Conservation (phyloP, 1,140 invertebrate genomes). For the Nylanderia fulva region DNA sequence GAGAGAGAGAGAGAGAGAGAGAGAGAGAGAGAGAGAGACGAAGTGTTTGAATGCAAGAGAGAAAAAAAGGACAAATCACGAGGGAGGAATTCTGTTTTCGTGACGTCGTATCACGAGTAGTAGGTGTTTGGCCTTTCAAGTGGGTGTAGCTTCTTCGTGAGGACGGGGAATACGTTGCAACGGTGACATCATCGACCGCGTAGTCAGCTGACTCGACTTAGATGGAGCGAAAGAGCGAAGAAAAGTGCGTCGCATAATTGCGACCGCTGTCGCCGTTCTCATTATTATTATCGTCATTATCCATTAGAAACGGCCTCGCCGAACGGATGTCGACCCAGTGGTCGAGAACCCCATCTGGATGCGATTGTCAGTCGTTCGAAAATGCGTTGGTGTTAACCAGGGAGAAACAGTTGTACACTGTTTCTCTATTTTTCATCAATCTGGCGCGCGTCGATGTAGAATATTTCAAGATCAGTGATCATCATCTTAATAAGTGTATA, state of each 20-base stretch:
- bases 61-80: slow-evolving; percentile 28
- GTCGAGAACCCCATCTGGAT: slow-evolving; percentile 20
- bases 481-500: too few species aligned
- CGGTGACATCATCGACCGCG: slow-evolving; percentile 83
- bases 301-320: slow-evolving; percentile 68
- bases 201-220: slow-evolving; percentile 85
- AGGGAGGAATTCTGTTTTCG: slow-evolving; percentile 67
- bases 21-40: too few species aligned
- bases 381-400: slow-evolving; percentile 53
- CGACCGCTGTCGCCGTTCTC: slow-evolving; percentile 48
- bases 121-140: slow-evolving; percentile 74
- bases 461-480: background rate
- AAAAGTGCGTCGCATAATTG: slow-evolving; percentile 72
- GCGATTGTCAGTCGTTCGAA: slow-evolving; percentile 10
- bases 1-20: too few species aligned
- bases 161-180: slow-evolving; percentile 76
- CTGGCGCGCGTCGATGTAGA: background rate
- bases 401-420: slow-evolving; percentile 1
- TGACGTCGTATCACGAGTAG: slow-evolving; percentile 72
- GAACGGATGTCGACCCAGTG: slow-evolving; percentile 65
- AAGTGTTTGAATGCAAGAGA: background rate
- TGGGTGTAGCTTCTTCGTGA: slow-evolving; percentile 77
- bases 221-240: slow-evolving; percentile 85
- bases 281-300: slow-evolving; percentile 62
- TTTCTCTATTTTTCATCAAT: background rate